phyloP scores from a whole-genome alignment of 2,113 vertebrate species.

The Hippocampus zosterae region DNA sequence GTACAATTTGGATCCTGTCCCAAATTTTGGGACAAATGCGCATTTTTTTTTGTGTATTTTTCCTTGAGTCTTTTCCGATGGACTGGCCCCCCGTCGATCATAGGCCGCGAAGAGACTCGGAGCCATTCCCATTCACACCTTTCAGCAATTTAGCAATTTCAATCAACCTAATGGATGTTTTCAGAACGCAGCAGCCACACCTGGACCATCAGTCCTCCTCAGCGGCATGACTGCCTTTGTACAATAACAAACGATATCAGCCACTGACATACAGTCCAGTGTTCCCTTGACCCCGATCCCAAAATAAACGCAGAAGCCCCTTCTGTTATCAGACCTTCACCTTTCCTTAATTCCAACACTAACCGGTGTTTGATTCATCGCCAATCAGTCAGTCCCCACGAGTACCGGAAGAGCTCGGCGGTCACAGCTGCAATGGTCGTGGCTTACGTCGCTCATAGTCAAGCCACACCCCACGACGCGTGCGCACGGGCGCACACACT shows the following conservation, averaged over 20 bases:
- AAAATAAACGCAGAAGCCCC: not conserved
- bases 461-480: not conserved
- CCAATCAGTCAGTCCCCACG: not conserved
- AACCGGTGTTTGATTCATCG: not conserved
- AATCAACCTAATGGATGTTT: not conserved
- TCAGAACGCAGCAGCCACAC: not conserved
- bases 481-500: constrained; percentile 5
- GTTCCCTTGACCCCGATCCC: not conserved
- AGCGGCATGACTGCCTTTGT: not conserved
- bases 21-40: not conserved
- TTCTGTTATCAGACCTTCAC: not conserved
- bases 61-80: not conserved
- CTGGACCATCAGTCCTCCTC: not conserved
- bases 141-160: not conserved
- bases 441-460: not conserved
- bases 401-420: not conserved
- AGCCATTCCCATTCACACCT: not conserved
- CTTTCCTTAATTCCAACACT: not conserved
- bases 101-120: not conserved
- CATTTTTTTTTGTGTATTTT: too few relatives aligned
- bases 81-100: not conserved
- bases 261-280: not conserved
- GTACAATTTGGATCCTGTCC: not conserved
- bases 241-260: not conserved
- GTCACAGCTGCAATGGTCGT: not conserved